A percentile compares a stretch with the other conserved stretches of the same genome.
These are phyloP conservation scores for Cephus sareptanus DNA, from an alignment of 2,888 invertebrate species.

Conservation along the genomic window DNA sequence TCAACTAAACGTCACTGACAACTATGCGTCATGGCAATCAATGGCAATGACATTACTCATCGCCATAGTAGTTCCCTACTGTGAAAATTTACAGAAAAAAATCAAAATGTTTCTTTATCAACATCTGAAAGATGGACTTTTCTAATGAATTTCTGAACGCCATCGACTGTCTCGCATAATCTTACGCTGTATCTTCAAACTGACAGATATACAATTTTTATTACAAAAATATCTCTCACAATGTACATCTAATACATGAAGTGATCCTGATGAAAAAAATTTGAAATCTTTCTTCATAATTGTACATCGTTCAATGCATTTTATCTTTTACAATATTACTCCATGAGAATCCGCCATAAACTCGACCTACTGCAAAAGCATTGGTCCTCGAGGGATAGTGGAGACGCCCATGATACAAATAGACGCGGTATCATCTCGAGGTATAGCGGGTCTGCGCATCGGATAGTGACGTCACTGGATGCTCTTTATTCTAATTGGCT, in stretches of 20 bases:
- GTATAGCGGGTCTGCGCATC: no score
- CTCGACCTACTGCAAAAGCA: neutral
- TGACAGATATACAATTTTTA: neutral
- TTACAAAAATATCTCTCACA: neutral
- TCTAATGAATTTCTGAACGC: neutral
- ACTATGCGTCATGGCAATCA: neutral
- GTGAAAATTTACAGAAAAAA: neutral
- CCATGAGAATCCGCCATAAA: neutral
- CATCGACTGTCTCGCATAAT: neutral
- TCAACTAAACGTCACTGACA: neutral
- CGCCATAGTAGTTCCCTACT: neutral
- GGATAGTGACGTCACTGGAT: no score
- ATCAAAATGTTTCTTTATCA: neutral
- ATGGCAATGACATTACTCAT: constrained; percentile 1
- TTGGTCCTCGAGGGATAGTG: neutral
- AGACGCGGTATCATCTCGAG: no score
- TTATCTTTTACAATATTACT: neutral
- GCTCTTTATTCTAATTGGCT: no score
- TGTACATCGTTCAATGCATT: neutral
- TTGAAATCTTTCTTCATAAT: neutral
- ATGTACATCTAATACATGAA: neutral
- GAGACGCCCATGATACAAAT: neutral
- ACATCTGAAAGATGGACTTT: neutral
- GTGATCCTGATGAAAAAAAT: neutral
- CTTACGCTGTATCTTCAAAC: neutral